Percentiles rank a stretch among this genome's conserved stretches.
These are phyloP conservation scores for Chymomyza fuscimana DNA, from an alignment of 2,888 invertebrate species.

Conservation along the genomic window DNA sequence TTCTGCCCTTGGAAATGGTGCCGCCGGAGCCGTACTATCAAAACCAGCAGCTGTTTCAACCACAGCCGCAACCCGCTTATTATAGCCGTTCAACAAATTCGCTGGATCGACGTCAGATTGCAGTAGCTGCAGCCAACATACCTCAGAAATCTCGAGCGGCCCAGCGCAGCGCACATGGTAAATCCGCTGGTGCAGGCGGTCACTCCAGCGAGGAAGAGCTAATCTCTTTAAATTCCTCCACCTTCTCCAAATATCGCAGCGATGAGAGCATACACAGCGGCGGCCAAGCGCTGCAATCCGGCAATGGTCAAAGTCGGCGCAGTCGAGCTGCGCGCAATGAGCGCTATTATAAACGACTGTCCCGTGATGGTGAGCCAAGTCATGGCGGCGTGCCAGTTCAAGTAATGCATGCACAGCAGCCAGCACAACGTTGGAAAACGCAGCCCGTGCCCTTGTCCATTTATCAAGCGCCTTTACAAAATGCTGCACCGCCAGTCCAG, in stretches of 20 bases:
- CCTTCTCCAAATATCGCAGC: slow-evolving; percentile 85
- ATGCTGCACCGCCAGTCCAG: not conserved
- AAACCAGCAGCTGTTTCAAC: slow-evolving; percentile 53
- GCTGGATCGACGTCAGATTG: slow-evolving; percentile 66
- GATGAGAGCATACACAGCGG: slow-evolving; percentile 85
- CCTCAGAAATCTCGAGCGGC: slow-evolving; percentile 61
- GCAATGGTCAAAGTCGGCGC: slow-evolving; percentile 82
- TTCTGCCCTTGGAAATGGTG: slow-evolving; percentile 76
- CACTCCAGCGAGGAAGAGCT: slow-evolving; percentile 77
- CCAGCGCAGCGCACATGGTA: slow-evolving; percentile 58
- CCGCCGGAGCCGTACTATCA: slow-evolving; percentile 63
- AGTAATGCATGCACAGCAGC: slow-evolving; percentile 74
- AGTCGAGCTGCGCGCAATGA: slow-evolving; percentile 89
- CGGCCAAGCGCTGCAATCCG: slow-evolving; percentile 77
- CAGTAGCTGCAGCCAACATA: slow-evolving; percentile 31
- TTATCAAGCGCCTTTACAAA: slow-evolving; percentile 52
- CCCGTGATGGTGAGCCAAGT: slow-evolving; percentile 84
- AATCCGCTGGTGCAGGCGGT: slow-evolving; percentile 29
- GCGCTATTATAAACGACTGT: slow-evolving; percentile 87
- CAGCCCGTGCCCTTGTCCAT: slow-evolving; percentile 80
- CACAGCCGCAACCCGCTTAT: slow-evolving; percentile 47
- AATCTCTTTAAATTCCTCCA: slow-evolving; percentile 85
- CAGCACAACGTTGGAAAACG: slow-evolving; percentile 80
- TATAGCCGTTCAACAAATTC: slow-evolving; percentile 72
- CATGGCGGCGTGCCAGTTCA: slow-evolving; percentile 69